A percentile compares a stretch with the other conserved stretches of the same genome.
These are phyloP conservation scores for Haliclona indistincta DNA, from an alignment of 37 sponge, comb jelly and placozoan genomes.

Conservation along the genomic window DNA sequence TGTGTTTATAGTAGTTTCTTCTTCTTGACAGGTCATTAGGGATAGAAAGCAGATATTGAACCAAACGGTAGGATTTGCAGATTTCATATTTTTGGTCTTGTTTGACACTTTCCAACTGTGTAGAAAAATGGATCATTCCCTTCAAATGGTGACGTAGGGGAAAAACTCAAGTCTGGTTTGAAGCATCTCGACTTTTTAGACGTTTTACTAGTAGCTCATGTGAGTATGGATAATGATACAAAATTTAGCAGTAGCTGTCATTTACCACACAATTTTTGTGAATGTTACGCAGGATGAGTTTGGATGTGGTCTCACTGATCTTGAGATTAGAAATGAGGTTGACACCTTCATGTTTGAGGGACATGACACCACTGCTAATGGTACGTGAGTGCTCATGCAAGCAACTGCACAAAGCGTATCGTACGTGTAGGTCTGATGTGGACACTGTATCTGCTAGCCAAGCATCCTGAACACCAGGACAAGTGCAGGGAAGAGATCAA, in stretches of 20 bases:
- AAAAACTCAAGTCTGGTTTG: not conserved
- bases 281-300: too few species aligned
- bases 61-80: too few species aligned
- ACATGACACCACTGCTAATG: constrained; percentile 84
- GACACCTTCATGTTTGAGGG: constrained; percentile 92
- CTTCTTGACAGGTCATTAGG: too few species aligned
- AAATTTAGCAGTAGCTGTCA: too few species aligned
- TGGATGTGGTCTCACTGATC: constrained; percentile 67
- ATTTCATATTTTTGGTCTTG: too few species aligned
- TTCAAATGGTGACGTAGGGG: not conserved
- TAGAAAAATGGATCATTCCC: not conserved
- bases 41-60: too few species aligned
- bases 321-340: constrained; percentile 85
- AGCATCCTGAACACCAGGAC: constrained; percentile 75
- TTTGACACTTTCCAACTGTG: not conserved
- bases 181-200: constrained; percentile 53
- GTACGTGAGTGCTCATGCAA: not conserved
- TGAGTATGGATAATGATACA: not conserved
- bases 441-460: constrained; percentile 57
- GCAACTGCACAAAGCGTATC: not conserved
- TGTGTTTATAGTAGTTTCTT: too few species aligned
- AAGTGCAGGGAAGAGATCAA: constrained; percentile 67
- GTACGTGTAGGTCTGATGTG: constrained; percentile 26
- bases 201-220: constrained; percentile 49
- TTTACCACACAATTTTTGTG: not conserved